Evolutionary conservation across 2,888 invertebrate species (phyloP), one percentile per base, ranked within the genome.

Genomic region (Athetis lepigone): DNA sequence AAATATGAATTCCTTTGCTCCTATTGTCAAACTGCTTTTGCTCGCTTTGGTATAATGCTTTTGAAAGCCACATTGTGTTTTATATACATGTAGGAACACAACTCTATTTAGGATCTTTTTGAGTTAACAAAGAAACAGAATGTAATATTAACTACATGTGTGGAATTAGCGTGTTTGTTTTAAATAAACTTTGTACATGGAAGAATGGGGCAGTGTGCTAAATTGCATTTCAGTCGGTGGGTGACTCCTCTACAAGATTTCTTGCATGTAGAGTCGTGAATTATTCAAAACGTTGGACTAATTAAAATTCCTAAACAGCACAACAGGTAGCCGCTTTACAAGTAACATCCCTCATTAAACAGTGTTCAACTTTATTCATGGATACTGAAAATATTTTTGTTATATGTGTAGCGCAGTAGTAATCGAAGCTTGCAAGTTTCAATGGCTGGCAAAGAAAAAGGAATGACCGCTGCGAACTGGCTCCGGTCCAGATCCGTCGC

Each of bases 1-100:
- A 93, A 94, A 93, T 94, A 93, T 93, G 93, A 93, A 93, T 93
- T 92, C 92, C 92, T 92, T 92, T 92, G 90, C 90, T 89, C 86
- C 91, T 86, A 93, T 93, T 94, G 92, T 93, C 90, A 89, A 89
- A 91, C 89, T 89, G 90, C 86, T 90, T 89, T 91, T 86, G 88
- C 88, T 88, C 88, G 88, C 82, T 90, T 87, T 89, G 85, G 88
- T 89, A 88, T 91, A 91, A 90, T 89, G 88, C 87, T 88, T 89
- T 86, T 89, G 87, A 87, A 87, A 87, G 86, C 87, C 87, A 85
- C 88, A 89, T 90, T 90, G 88, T 90, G 82, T 84, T 81, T 81
- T 82, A 82, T 85, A 77, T 84, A 79, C 72, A 75, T 71, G 68
- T 74, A 70, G 70, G 62, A 72, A 77, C 69, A 76, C 71, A 76